A percentile compares a stretch with the other conserved stretches of the same genome.
Evolutionary conservation across 2,888 invertebrate genomes (phyloP).

Genomic region (Nomada ferruginata): DNA sequence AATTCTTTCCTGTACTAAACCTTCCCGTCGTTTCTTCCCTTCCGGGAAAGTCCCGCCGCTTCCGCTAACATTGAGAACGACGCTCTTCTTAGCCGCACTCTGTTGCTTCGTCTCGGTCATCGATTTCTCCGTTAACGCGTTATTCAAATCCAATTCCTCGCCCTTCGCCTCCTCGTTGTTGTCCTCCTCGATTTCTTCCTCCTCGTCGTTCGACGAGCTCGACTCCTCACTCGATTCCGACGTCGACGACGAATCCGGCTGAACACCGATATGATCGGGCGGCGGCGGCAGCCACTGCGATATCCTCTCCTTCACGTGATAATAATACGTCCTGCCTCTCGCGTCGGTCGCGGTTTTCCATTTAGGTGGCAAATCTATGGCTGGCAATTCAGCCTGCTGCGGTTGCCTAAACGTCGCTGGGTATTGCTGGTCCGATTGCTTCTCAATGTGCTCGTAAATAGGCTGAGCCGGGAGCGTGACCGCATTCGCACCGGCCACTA

Average conservation of each 20-base stretch:
- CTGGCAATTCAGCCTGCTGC: conserved; percentile 75
- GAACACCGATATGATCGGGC: conserved; percentile 82
- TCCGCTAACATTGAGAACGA: conserved; percentile 42
- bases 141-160: conserved; percentile 74
- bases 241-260: conserved; percentile 81
- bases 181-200: conserved; percentile 84
- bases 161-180: conserved; percentile 66
- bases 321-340: conserved; percentile 95
- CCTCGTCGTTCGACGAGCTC: conserved; percentile 83
- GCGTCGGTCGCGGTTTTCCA: conserved; percentile 95
- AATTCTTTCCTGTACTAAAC: conserved; percentile 87
- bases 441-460: conserved; percentile 65
- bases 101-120: conserved; percentile 65
- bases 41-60: conserved; percentile 48
- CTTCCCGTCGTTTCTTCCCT: conserved; percentile 85
- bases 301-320: conserved; percentile 91
- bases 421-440: conserved; percentile 65
- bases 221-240: conserved; percentile 85
- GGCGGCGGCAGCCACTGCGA: conserved; percentile 92
- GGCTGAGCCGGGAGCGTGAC: conserved; percentile 67
- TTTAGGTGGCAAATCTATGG: conserved; percentile 90
- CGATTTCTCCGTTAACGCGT: conserved; percentile 44
- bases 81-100: conserved; percentile 70
- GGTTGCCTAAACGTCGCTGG: conserved; percentile 59
- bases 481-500: conserved; percentile 75